These are phyloP conservation scores for Grantiella picta DNA, from an alignment of 2,113 vertebrate genomes.

Conservation along the genomic window DNA sequence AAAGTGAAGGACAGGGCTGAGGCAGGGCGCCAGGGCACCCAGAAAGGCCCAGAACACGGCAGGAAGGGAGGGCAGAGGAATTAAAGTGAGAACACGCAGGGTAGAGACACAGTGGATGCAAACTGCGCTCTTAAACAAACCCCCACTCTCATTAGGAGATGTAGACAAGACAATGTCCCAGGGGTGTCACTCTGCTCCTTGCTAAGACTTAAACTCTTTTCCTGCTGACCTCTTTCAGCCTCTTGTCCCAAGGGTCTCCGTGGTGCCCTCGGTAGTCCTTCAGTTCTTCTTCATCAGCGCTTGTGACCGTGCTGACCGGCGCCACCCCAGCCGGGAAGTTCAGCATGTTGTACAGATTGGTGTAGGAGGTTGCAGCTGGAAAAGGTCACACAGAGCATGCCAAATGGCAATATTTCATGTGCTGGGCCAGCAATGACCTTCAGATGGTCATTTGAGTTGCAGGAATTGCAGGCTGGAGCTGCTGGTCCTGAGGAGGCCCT, in stretches of 20 bases:
- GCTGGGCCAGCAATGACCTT: background rate
- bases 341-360: conserved; percentile 80
- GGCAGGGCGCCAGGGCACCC: background rate
- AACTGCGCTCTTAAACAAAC: fast-evolving
- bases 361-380: conserved; percentile 72
- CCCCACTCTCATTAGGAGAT: background rate
- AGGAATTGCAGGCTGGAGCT: background rate
- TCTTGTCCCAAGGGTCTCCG: conserved; percentile 75
- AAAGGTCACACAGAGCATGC: background rate
- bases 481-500: background rate
- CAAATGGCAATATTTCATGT: background rate
- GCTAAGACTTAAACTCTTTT: background rate
- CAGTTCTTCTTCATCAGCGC: conserved; percentile 80
- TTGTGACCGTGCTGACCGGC: conserved; percentile 78
- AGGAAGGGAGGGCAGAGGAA: background rate
- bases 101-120: fast-evolving
- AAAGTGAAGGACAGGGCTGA: background rate
- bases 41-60: background rate
- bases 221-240: conserved; percentile 73
- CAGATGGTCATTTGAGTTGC: background rate
- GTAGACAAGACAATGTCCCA: background rate
- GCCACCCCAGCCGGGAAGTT: conserved; percentile 86
- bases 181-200: background rate
- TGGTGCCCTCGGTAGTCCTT: conserved; percentile 70
- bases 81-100: background rate